Percentiles rank a stretch among this genome's conserved stretches.
Evolutionary conservation across 2,888 invertebrate genomes (phyloP).

Genomic region (Cosmia pyralina): DNA sequence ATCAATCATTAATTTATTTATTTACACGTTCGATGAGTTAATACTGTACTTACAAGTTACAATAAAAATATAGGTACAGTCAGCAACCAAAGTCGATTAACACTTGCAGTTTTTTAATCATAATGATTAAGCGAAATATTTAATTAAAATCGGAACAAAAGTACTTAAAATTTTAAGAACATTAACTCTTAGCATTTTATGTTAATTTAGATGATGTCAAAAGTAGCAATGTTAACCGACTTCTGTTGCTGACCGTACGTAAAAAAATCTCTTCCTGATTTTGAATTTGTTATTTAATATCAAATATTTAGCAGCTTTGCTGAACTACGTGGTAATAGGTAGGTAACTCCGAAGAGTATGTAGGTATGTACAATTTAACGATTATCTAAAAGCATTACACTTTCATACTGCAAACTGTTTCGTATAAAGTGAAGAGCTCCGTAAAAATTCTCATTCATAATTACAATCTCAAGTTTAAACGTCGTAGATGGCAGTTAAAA

Average conservation of each 20-base stretch:
- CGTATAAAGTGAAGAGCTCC: slow-evolving; percentile 12
- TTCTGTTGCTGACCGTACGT: too few species aligned
- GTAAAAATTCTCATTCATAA: neutral
- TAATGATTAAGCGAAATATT: too few species aligned
- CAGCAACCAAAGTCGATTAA: too few species aligned
- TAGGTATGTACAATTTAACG: slow-evolving; percentile 33
- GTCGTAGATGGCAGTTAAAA: neutral
- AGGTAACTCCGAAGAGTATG: slow-evolving; percentile 25
- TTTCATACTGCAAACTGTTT: neutral
- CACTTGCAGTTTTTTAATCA: too few species aligned
- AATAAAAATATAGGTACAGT: slow-evolving; percentile 19
- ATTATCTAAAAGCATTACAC: slow-evolving; percentile 23
- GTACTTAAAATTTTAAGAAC: too few species aligned
- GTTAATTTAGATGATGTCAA: too few species aligned
- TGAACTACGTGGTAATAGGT: slow-evolving; percentile 21
- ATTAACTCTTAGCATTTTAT: too few species aligned
- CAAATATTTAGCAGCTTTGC: slow-evolving; percentile 41
- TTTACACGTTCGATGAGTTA: slow-evolving; percentile 30
- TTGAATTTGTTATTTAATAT: slow-evolving; percentile 24
- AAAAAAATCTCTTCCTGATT: slow-evolving; percentile 20
- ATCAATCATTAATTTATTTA: slow-evolving; percentile 14
- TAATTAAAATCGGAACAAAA: too few species aligned
- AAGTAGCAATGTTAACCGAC: too few species aligned
- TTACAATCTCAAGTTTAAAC: neutral
- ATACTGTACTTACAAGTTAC: slow-evolving; percentile 48